Evolutionary conservation across 2,797 vertebrate genomes (phyloP), one percentile per base, ranked within the genome.

Genomic region (Oophaga sylvatica): DNA sequence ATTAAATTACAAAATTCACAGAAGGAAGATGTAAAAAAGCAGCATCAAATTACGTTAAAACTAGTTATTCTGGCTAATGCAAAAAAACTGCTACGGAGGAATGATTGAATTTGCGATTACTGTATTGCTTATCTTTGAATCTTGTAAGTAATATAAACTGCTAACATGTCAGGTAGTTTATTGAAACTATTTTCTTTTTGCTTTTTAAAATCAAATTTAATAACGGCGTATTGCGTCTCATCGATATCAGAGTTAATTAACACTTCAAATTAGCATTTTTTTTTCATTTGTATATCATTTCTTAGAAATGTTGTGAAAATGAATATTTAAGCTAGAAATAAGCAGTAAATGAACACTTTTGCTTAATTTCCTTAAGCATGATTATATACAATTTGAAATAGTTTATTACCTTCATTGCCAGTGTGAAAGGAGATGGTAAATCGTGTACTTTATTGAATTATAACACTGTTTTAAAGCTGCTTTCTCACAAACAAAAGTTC

Each of bases 1-100:
- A 88, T 81, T 73, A 67, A 78, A n/a, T n/a, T 88, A 78, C 75
- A 62, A 68, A 41, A 48, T 60, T 73, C 77, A 87, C 68, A 63
- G 60, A 56, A 65, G 13, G 41, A 82, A 87, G 68, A 10, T 48
- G 45, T 87, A 78, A 82, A n/a, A n/a, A n/a, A n/a, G n/a, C n/a
- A n/a, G n/a, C n/a, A n/a, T n/a, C n/a, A n/a, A n/a, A n/a, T n/a
- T n/a, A n/a, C n/a, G n/a, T n/a, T n/a, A n/a, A n/a, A n/a, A n/a
- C n/a, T n/a, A n/a, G n/a, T n/a, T n/a, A n/a, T n/a, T n/a, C n/a
- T n/a, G n/a, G n/a, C n/a, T n/a, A n/a, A n/a, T n/a, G n/a, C n/a
- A n/a, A n/a, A n/a, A n/a, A n/a, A n/a, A n/a, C n/a, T n/a, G n/a
- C n/a, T n/a, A n/a, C n/a, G n/a, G n/a, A n/a, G n/a, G n/a, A n/a